Base-by-base conservation (phyloP, 2,888 invertebrate genomes). In the Campoplex capitator region DNA sequence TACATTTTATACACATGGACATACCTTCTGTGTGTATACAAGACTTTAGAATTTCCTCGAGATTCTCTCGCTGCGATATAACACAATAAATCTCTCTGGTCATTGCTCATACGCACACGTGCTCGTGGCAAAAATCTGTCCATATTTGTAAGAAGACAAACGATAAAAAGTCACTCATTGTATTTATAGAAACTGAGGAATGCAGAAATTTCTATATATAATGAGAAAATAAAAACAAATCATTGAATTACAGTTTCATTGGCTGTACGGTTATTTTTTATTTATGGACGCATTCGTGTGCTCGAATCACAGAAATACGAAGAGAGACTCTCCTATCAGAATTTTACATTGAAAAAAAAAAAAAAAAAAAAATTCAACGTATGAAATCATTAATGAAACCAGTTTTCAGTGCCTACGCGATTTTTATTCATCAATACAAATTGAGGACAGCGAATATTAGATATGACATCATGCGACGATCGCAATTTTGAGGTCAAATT, bases 31-130 rank as follows among this genome's bases (percentile, higher is more conserved):
- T 35, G 45, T 18, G 18, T 45, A 23, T 56, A 54, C 56, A 48
- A 35, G 56, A 56, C 78, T 65, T 45, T 56, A 67, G 78, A 78
- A 84, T 83, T 77, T 77, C 54, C 82, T 75, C 75, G 45, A 65
- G 71, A 74, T 75, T 71, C 62, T 48, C 51, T 51, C 80, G 71
- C 73, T 71, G 83, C 70, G 76, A 76, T 83, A 71, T 54, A 71
- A 79, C 28, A 56, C 38, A 62, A 70, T 80, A 67, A 86, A 83
- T 67, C 58, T 67, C 67, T 42, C 42, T 35, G 35, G 83, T 79
- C 75, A 76, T 62, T 67, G 28, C 42, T 54, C 48, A 18, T 18
- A 18, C 23, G 65, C 45, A 23, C 77, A 65, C 62, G 56, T 58
- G 51, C 70, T 18, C 70, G 28, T 73, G 32, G 51, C 67, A 73